phyloP scores from a whole-genome alignment of 2,888 invertebrate genomes.

The Apoderus coryli region DNA sequence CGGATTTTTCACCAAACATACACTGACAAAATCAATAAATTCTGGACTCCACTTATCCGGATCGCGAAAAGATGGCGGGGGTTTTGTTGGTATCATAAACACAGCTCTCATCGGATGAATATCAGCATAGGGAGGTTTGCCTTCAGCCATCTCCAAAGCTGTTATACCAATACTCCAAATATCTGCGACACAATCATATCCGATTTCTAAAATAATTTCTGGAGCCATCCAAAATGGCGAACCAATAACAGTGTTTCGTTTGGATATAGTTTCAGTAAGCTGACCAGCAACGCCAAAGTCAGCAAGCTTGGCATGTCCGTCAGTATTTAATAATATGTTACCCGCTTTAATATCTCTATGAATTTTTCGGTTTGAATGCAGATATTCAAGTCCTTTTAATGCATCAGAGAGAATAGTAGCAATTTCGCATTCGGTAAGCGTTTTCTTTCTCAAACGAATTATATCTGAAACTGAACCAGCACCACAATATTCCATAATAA shows the following conservation, averaged over 20 bases:
- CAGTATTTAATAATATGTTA: constrained; percentile 92
- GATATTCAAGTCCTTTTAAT: constrained; percentile 22
- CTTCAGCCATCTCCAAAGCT: constrained; percentile 98
- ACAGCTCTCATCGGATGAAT: constrained; percentile 93
- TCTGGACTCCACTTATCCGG: constrained; percentile 94
- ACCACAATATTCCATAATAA: constrained; percentile 99
- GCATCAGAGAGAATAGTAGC: constrained; percentile 23
- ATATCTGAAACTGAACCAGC: constrained; percentile 99
- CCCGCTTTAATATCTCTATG: constrained; percentile 54
- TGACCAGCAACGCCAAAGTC: constrained; percentile 99
- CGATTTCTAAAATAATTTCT: constrained; percentile 96
- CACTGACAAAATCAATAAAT: constrained; percentile 94
- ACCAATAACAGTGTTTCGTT: constrained; percentile 37
- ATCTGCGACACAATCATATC: constrained; percentile 98
- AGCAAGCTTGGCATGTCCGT: constrained; percentile 96
- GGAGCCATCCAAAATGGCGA: constrained; percentile 99
- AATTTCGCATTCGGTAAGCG: constrained; percentile 22
- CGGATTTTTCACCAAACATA: constrained; percentile 83
- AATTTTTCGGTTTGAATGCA: constrained; percentile 23
- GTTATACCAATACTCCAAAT: constrained; percentile 98
- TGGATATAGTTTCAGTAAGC: constrained; percentile 54
- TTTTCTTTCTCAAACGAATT: constrained; percentile 89
- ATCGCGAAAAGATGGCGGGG: constrained; percentile 94
- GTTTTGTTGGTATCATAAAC: constrained; percentile 99
- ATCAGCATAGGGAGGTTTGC: constrained; percentile 93